Base-by-base conservation (phyloP, 2,888 invertebrate genomes). In the Hipparchia semele region DNA sequence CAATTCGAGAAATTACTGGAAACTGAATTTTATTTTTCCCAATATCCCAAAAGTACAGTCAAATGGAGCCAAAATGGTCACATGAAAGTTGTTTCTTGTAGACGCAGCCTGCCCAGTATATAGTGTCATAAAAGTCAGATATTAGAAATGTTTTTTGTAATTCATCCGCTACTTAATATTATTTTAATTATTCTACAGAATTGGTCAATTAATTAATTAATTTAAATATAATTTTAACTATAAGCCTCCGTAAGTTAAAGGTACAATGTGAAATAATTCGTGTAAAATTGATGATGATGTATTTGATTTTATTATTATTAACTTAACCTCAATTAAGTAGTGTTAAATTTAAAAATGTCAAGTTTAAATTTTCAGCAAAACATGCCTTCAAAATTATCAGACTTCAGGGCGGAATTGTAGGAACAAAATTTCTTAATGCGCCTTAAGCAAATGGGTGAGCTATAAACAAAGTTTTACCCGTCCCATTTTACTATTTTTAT, bases 131-230 rank as follows among this genome's bases (percentile, higher is more conserved):
- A 1, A 39, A 5, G 39, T 39, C 39, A 39, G 39, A 5, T 53
- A 66, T 71, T 51, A 70, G 72, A 76, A 73, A 75, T 75, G 62
- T 70, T 60, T 58, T 73, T 71, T 73, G 66, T 39, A 73, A 68
- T 69, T 8, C 60, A 77, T 73, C 72, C 69, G 45, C 76, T 75
- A 75, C 73, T 73, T 73, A 76, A 67, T 56, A 56, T 56, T 67
- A 73, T 49, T 68, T 69, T 69, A 66, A 74, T 64, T 58, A 71
- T 51, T 65, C 67, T 74, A 77, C 60, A 65, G 61, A 56, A 72
- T 77, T 77, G 76, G 77, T 77, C 76, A 72, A 66, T 77, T 46
- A 60, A 70, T 71, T 69, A 72, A 66, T 77, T 46, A 60, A 70
- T 71, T 69, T 60, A 12, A 39, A 60, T 71, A 66, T 60, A 56